phyloP scores from a whole-genome alignment of 2,113 vertebrate species.

The Gallinago media region DNA sequence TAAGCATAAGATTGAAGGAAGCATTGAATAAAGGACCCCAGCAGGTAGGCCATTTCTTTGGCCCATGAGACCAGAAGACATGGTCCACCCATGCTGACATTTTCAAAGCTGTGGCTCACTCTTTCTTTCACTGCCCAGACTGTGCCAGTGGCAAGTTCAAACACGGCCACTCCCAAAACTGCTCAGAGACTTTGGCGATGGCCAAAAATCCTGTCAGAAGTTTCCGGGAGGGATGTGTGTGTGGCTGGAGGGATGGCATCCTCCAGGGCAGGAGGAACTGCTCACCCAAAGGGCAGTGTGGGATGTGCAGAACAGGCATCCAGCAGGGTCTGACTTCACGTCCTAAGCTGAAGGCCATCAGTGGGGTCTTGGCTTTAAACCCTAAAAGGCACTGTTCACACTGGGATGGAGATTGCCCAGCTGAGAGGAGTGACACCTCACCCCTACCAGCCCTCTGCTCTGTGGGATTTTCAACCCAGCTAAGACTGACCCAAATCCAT shows the following conservation, averaged over 20 bases:
- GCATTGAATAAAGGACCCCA: background rate
- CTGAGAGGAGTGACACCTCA: fast-evolving
- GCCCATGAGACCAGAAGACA: background rate
- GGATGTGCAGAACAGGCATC: background rate
- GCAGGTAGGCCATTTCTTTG: background rate
- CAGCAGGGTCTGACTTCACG: fast-evolving
- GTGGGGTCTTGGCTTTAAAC: background rate
- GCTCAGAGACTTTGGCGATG: fast-evolving
- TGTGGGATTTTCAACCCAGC: background rate
- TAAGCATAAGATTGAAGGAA: background rate
- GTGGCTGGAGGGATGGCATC: background rate
- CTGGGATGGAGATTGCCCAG: background rate
- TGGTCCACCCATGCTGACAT: background rate
- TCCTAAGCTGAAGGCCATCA: background rate
- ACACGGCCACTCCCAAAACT: background rate
- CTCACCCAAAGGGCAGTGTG: background rate
- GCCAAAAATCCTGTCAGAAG: background rate
- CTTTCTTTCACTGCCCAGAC: background rate
- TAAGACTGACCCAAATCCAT: background rate
- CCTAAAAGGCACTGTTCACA: background rate
- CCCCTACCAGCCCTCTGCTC: fast-evolving
- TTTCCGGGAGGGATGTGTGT: background rate
- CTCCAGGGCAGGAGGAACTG: background rate
- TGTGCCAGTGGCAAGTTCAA: background rate
- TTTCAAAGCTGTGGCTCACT: background rate